Conservation (phyloP, 2,888 invertebrate genomes). For the Bhutanitis thaidina region DNA sequence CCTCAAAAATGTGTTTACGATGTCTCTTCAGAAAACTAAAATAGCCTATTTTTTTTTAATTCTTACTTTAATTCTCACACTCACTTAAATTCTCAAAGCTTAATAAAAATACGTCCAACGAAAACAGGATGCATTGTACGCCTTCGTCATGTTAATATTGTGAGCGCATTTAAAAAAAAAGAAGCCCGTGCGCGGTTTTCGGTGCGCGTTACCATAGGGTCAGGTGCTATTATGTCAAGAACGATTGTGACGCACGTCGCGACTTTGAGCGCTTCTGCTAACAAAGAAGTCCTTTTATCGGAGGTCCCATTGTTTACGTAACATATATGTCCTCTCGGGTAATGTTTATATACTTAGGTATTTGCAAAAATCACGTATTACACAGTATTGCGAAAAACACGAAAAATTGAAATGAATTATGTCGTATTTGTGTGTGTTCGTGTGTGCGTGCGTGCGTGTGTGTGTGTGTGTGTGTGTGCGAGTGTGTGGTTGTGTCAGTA, state of each 20-base stretch:
- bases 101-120: too few relatives aligned
- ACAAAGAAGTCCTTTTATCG: slow-evolving; percentile 29
- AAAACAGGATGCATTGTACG: not conserved
- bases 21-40: too few relatives aligned
- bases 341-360: not conserved
- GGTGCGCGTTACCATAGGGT: slow-evolving; percentile 13
- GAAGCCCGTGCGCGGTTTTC: slow-evolving; percentile 10
- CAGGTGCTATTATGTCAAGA: slow-evolving; percentile 32
- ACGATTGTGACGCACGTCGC: slow-evolving; percentile 33
- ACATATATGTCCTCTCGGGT: not conserved
- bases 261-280: slow-evolving; percentile 30
- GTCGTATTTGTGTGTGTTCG: too few relatives aligned
- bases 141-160: not conserved
- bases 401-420: too few relatives aligned
- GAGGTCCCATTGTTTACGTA: slow-evolving; percentile 22
- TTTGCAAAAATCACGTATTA: not conserved
- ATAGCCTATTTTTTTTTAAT: too few relatives aligned
- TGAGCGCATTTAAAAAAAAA: not conserved
- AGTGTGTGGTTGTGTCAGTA: too few relatives aligned
- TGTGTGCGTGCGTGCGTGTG: too few relatives aligned
- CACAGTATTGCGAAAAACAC: too few relatives aligned
- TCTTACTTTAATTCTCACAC: too few relatives aligned
- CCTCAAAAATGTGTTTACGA: too few relatives aligned
- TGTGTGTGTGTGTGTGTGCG: not conserved
- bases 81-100: too few relatives aligned